These are phyloP conservation scores for Vidua chalybeata DNA, from an alignment of 2,113 vertebrate species.

Conservation along the genomic window DNA sequence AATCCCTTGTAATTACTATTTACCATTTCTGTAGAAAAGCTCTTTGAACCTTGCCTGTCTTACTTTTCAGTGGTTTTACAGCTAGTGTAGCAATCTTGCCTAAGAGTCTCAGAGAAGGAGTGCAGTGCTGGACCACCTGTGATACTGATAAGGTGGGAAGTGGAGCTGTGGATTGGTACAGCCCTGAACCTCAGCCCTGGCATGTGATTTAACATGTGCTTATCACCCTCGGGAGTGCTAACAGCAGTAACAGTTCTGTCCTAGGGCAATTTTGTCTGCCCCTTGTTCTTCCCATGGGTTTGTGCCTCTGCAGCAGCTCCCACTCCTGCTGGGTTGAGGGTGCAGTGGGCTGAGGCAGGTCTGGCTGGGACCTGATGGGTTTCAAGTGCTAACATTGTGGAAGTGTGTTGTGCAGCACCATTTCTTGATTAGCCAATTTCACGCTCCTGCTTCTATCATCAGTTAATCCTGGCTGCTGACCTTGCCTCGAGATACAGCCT, in stretches of 20 bases:
- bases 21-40: not conserved
- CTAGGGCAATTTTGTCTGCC: not conserved
- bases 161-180: not conserved
- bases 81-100: not conserved
- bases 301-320: not conserved
- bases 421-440: conserved; percentile 30
- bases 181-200: not conserved
- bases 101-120: not conserved
- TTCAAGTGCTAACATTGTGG: not conserved
- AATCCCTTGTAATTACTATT: not conserved
- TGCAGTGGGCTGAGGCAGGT: not conserved
- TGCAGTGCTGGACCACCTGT: not conserved
- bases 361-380: not conserved
- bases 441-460: not conserved
- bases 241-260: accelerated
- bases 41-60: not conserved
- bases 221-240: not conserved
- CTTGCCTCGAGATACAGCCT: conserved; percentile 11
- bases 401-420: not conserved
- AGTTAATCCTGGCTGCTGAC: conserved; percentile 37
- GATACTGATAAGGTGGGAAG: not conserved
- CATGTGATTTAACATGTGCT: not conserved
- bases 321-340: not conserved
- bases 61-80: not conserved
- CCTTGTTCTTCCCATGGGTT: not conserved